Evolutionary conservation across 2,888 invertebrate species (phyloP), one percentile per base, ranked within the genome.

Genomic region (Leptarthrus brevirostris): DNA sequence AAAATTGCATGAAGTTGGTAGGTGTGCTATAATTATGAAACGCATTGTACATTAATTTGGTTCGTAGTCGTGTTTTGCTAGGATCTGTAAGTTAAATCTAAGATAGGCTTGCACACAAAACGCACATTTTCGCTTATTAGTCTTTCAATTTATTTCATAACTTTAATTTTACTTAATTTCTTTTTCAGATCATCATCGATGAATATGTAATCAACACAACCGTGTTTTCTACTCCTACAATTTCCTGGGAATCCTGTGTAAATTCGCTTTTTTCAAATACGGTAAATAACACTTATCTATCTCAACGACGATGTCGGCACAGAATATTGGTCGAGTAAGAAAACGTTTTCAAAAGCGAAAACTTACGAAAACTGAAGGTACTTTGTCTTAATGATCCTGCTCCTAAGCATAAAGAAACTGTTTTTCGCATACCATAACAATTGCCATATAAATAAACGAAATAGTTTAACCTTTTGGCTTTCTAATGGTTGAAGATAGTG

Each of bases 291-390:
- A 18, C 20, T 18, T 40, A 69, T 16, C 16, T 20, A 69, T 30
- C 30, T 20, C 22, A 18, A 18, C 20, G n/a, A 76, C 34, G 58
- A 76, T 76, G 76, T 70, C 76, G 34, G 52, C 76, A 49, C 69
- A 73, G 47, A 70, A 75, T 58, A 52, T 72, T 58, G 75, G 74
- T 30, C 74, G 74, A 20, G 47, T 76, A 49, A 56, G 52, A 69
- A 76, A 76, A 72, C 73, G 66, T 69, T 72, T 75, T 53, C 76
- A 61, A 58, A 75, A 74, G 34, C 74, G 75, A 75, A 74, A 75
- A 74, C 54, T 75, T 52, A 72, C 69, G 34, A 75, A 70, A 64
- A 66, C 52, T 24, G 74, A 74, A 76, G 76, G 76, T 76, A 76
- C 52, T 53, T 70, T 14, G n/a, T 34, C 44, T 61, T 34, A 54